These are phyloP conservation scores for Machaerirhynchus nigripectus DNA, from an alignment of 2,113 vertebrate species.

Conservation along the genomic window DNA sequence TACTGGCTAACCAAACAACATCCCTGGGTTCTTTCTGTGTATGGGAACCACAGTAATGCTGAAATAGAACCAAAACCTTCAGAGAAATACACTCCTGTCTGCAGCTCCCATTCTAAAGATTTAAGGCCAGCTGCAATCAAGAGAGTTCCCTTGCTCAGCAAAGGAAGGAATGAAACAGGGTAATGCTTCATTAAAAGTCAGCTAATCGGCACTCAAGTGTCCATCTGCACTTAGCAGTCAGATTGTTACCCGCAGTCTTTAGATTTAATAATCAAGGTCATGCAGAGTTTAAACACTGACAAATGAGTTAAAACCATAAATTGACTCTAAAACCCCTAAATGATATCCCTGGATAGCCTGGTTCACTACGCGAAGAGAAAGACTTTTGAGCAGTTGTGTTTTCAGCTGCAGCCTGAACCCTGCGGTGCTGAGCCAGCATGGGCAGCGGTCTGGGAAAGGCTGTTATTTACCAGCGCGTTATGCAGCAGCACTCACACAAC, in stretches of 20 bases:
- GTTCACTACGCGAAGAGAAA: not conserved
- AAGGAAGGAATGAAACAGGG: not conserved
- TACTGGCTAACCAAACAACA: not conserved
- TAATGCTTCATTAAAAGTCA: constrained; percentile 21
- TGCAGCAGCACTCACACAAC: not conserved
- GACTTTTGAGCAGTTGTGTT: not conserved
- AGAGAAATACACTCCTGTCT: not conserved
- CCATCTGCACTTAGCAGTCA: not conserved
- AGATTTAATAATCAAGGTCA: constrained; percentile 12
- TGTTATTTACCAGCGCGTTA: not conserved
- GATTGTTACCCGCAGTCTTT: not conserved
- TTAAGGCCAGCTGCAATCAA: not conserved
- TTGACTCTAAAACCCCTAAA: not conserved
- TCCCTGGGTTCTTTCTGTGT: not conserved
- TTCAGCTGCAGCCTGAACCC: not conserved
- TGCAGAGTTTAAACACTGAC: constrained; percentile 2
- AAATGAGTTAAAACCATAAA: not conserved
- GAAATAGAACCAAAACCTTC: not conserved
- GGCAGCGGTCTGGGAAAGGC: not conserved
- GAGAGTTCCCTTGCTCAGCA: constrained; percentile 14
- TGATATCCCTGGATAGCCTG: not conserved
- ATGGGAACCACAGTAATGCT: not conserved
- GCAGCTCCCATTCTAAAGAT: not conserved
- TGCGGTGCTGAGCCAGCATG: not conserved
- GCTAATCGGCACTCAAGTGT: not conserved